Evolutionary conservation across 1,140 invertebrate species (phyloP), one percentile per base, ranked within the genome.

Genomic region (Drosophila kepulauana): DNA sequence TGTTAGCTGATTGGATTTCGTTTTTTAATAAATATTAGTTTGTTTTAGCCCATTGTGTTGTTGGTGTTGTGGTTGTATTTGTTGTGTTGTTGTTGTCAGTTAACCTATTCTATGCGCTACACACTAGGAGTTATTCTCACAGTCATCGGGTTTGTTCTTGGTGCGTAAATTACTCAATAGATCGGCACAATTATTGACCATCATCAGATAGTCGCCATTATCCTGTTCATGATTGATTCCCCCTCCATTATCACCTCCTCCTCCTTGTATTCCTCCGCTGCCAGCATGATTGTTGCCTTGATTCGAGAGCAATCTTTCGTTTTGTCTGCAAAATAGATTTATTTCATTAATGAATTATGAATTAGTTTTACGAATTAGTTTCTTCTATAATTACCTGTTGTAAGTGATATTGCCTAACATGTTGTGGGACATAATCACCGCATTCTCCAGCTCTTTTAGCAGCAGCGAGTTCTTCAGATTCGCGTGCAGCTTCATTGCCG

Each of bases 371-470:
- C 5, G 1, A 10, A n/a, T 20, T 20, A 57, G 16, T n/a, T 38
- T 5, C 1, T 10, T n/a, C 1, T 11, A 38, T 46, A 2, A 11
- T 13, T 78, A 92, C 91, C 91, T 75, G 78, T 91, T 91, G 67
- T 85, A 82, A 49, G 92, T 81, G 35, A 93, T 91, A 70, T 89
- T 93, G 73, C 85, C 91, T 2, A 94, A 81, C 79, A 94, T 92
- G 57, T 93, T 93, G 61, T 93, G 93, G 13, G 93, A 94, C 85
- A 92, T 92, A 25, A 93, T 92, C 57, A 94, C 91, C 45, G 94
- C 93, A 75, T 93, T 92, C 81, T 94, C 93, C 57, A 94, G 79
- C 72, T 93, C 93, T 75, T 94, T 93, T n/a, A 94, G 73, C 78
- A 93, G 91, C 74, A 91, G 54, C 15, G 92, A 82, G 57, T 91